phyloP scores from a whole-genome alignment of 2,797 vertebrate species.

The Ceryle rudis region DNA sequence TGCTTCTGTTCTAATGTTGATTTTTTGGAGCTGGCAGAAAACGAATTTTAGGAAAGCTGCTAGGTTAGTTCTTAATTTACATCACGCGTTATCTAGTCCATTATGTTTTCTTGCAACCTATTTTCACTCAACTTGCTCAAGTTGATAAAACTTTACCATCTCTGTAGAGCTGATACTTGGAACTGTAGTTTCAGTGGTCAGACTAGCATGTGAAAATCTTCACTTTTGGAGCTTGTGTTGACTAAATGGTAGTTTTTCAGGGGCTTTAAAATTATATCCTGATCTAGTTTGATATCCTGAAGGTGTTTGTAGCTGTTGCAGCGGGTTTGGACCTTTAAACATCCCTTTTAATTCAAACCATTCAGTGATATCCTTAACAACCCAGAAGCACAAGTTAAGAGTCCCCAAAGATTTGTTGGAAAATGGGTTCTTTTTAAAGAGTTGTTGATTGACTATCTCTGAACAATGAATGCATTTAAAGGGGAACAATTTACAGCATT shows the following conservation, averaged over 20 bases:
- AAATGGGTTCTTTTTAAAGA: neutral
- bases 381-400: neutral
- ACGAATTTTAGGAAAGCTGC: neutral
- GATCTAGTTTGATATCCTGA: neutral
- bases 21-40: neutral
- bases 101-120: neutral
- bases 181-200: neutral
- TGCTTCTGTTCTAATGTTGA: neutral
- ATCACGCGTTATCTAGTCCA: accelerated
- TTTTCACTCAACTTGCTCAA: neutral
- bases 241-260: neutral
- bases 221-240: neutral
- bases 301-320: neutral
- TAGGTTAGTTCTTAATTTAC: neutral
- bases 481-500: neutral
- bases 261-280: neutral
- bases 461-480: neutral
- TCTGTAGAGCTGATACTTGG: neutral
- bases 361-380: neutral
- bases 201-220: neutral
- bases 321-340: neutral
- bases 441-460: neutral
- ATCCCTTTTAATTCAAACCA: neutral
- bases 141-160: accelerated
- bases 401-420: neutral